phyloP scores from a whole-genome alignment of 2,888 invertebrate genomes.

The Andrena haemorrhoa region DNA sequence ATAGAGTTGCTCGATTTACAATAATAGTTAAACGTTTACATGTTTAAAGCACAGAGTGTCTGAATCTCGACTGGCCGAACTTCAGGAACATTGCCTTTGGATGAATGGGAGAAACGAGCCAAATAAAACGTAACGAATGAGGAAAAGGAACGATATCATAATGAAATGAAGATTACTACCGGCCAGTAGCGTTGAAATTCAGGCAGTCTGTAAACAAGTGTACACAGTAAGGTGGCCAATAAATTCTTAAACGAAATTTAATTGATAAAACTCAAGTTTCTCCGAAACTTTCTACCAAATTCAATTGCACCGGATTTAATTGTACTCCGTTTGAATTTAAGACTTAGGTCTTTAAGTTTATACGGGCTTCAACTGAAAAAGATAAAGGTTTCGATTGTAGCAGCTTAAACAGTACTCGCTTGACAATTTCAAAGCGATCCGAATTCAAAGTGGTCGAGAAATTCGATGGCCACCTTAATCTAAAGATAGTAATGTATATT shows the following conservation, averaged over 20 bases:
- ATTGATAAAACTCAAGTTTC: background rate
- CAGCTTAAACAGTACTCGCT: background rate
- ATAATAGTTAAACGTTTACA: constrained; percentile 4
- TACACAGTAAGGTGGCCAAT: background rate
- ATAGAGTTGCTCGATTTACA: constrained; percentile 1
- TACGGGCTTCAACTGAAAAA: background rate
- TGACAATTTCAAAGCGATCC: background rate
- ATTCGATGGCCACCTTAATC: constrained; percentile 8
- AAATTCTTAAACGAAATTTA: background rate
- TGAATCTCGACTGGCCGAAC: constrained; percentile 20
- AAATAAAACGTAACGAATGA: background rate
- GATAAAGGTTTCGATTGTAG: background rate
- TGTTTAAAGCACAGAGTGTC: constrained; percentile 7
- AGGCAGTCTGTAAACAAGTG: constrained; percentile 13
- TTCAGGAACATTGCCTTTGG: constrained; percentile 41
- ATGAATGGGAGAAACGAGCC: background rate
- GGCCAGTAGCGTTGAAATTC: constrained; percentile 21
- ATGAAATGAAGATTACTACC: constrained; percentile 10
- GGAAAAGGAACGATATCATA: background rate
- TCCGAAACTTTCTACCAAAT: no score
- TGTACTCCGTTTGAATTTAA: background rate
- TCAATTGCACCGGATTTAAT: no score
- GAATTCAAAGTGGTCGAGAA: background rate
- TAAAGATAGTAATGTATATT: background rate
- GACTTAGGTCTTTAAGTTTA: background rate